Evolutionary conservation across 2,888 invertebrate species (phyloP).

Genomic region (Ceriagrion tenellum): DNA sequence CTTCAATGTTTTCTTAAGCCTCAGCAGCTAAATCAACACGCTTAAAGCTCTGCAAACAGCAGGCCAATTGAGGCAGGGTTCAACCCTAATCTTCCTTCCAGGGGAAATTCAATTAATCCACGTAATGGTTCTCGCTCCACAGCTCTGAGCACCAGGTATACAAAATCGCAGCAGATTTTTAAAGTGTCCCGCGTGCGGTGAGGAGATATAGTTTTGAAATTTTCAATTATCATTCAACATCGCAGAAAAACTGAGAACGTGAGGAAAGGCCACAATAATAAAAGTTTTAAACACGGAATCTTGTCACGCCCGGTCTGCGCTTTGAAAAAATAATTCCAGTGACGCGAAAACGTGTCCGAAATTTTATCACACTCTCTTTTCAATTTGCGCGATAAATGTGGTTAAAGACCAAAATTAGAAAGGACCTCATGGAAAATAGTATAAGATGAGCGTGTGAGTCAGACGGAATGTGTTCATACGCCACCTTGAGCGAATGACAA

Average conservation of each 20-base stretch:
- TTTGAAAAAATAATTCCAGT: too few species aligned
- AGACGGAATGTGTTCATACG: too few species aligned
- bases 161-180: not conserved
- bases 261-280: not conserved
- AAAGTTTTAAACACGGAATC: not conserved
- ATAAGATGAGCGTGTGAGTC: too few species aligned
- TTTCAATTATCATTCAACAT: not conserved
- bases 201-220: not conserved
- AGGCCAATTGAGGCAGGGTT: not conserved
- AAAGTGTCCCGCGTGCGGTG: not conserved
- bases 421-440: too few species aligned
- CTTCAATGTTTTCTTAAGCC: not conserved
- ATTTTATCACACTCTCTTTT: too few species aligned
- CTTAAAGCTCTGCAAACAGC: not conserved
- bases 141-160: not conserved
- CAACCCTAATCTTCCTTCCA: not conserved
- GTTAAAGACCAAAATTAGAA: too few species aligned
- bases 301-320: too few species aligned
- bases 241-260: not conserved
- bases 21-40: not conserved
- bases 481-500: too few species aligned
- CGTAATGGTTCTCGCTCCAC: not conserved
- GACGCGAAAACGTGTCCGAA: too few species aligned
- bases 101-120: not conserved
- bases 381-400: too few species aligned